Evolutionary conservation across 2,797 vertebrate genomes (phyloP), one percentile per base, ranked within the genome.

Genomic region (Lepus townsendii): DNA sequence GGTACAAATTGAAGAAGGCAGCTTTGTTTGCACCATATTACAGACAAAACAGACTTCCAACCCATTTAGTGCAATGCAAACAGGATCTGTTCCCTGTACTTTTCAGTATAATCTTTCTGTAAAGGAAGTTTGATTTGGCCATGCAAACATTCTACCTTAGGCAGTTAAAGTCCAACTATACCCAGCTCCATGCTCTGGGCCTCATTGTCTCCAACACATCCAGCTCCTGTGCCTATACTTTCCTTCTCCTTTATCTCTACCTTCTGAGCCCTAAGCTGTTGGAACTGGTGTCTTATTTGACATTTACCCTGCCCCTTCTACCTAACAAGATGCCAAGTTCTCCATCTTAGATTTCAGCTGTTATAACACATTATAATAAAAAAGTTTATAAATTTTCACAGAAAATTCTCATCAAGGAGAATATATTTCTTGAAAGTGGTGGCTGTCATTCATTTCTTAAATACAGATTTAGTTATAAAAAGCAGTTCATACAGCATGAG

Each of bases 391-490:
- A 16, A 54, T 9, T 87, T 88, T 78, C 57, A 79, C 1, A 1
- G 57, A 54, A 88, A 96, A 88, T 82, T 84, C 16, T 62, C 24
- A 16, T 35, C 17, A 86, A 60, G 68, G 62, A 90, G 16, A 12
- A 75, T 22, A 72, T 4, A 47, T 79, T 88, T 76, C 35, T 66
- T 77, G 38, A 92, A 65, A 82, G 60, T 17, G 71, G 1, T 77
- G 60, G 69, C 13, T 68, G 1, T 76, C 26, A 68, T 47, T 94
- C 19, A 63, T 20, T 69, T 77, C 24, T 72, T 94, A 75, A 12
- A 60, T 76, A 80, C 30, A 14, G 26, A 75, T 76, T 84, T 90
- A 93, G 76, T 83, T 83, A 11, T 42, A 11, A 47, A 78, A 3
- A 42, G 26, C 19, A 83, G 72, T 87, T 88, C 54, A 76, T 30